Base-by-base conservation (phyloP, 2,888 invertebrate species). In the Podotricha telesiphe region DNA sequence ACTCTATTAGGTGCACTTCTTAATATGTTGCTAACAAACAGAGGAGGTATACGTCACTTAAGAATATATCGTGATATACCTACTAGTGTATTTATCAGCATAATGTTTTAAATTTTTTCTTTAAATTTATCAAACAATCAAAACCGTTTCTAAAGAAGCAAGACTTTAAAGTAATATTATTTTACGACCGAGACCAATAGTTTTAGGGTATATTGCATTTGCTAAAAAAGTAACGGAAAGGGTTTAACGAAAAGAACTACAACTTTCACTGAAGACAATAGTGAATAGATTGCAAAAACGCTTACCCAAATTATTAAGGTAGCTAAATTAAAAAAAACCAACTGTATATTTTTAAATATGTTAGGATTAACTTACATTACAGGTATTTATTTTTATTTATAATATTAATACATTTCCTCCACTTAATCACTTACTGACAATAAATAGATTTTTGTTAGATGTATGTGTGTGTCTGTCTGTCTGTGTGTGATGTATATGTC, bases 251-350 rank as follows among this genome's bases (percentile, higher is more conserved):
- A 82, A 83, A 78, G 78, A 84, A 85, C 74, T 74, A 79, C 78
- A 80, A 89, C 90, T 90, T 91, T 91, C 89, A 79, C 86, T 73
- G 63, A 77, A 77, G 82, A 91, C 87, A 91, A 91, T 79, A 70
- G 71, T 51, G 65, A 72, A 75, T 73, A 51, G 67, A 53, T 40
- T 47, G 37, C 20, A 56, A 19, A 34, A 50, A 53, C 65, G 40
- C 68, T 63, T 67, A 64, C 69, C n/a, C 65, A 67, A 72, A 76
- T 55, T 74, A 84, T 88, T 86, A 86, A 87, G 86, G 86, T 88
- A 69, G 62, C 28, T 11, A 15, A 55, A 15, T 50, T 45, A 20
- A 55, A 53, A 28, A 28, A 56, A 53, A 28, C 28, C 3, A 4
- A 28, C 3, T 28, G 28, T 2, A 28, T 28, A 28, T 6, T 28